Percentiles rank a stretch among this genome's conserved stretches.
phyloP scores from a whole-genome alignment of 2,113 vertebrate species.

The Forbesichthys agassizii region DNA sequence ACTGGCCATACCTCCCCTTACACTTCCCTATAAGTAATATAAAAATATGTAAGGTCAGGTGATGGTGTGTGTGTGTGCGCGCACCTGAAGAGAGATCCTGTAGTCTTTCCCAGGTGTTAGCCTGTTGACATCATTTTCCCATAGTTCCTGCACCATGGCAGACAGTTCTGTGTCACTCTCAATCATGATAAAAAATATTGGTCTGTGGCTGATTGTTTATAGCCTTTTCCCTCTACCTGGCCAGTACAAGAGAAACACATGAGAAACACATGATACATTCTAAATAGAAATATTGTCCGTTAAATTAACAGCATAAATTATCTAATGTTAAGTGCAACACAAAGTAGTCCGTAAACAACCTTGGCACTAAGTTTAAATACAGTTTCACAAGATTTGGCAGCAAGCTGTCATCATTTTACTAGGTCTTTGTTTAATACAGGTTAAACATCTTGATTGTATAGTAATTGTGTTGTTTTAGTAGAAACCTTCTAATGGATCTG shows the following conservation, averaged over 20 bases:
- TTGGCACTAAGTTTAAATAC: background rate
- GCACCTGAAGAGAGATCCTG: conserved; percentile 79
- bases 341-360: background rate
- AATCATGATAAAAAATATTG: conserved; percentile 52
- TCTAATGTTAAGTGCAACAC: background rate
- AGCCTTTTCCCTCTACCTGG: background rate
- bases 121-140: conserved; percentile 79
- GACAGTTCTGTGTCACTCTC: conserved; percentile 76
- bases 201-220: conserved; percentile 7
- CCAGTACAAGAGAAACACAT: background rate
- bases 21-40: no score
- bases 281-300: background rate
- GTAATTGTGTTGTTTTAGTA: no score
- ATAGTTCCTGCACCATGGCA: conserved; percentile 75
- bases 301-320: background rate
- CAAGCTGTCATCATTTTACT: background rate
- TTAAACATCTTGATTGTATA: no score
- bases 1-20: no score
- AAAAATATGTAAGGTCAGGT: no score
- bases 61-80: background rate
- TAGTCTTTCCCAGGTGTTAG: conserved; percentile 79
- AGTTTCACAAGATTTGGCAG: background rate
- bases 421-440: no score
- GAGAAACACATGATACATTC: background rate
- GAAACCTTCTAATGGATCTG: no score